Evolutionary conservation across 1,140 invertebrate genomes (phyloP), one percentile per base, ranked within the genome.

Genomic region (Berghia stephanieae): DNA sequence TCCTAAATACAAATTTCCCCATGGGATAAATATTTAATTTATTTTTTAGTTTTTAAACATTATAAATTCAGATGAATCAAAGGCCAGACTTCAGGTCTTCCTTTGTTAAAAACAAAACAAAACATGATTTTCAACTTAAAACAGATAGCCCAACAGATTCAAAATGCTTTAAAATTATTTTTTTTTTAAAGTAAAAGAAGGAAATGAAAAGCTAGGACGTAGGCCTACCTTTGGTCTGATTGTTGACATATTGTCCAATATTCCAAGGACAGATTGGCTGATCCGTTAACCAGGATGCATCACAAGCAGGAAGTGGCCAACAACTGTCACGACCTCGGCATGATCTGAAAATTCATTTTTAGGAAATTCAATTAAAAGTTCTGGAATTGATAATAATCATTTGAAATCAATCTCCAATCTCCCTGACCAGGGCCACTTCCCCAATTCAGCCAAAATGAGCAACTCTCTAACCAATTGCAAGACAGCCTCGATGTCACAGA

Each of bases 161-260:
- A n/a, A n/a, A n/a, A n/a, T n/a, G n/a, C n/a, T n/a, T n/a, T n/a
- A n/a, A n/a, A n/a, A n/a, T n/a, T 34, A 60, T 5, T 10, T 38
- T 60, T n/a, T 38, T 10, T 13, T 31, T 10, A 40, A 66, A 40
- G 27, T 42, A 63, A 18, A 27, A 38, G 42, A 1, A 40, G 27
- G 40, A 18, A 63, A 63, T 34, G 27, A 38, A 63, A 2, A 40
- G 21, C 8, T 21, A 63, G 34, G 38, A 38, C 4, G 21, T 52
- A 46, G 38, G 38, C 77, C 77, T 79, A 87, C 87, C 77, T 84
- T 82, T 83, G 40, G 80, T 84, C 40, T 88, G 87, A 78, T 91
- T 91, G 81, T 91, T 91, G 31, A 91, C 89, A 82, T 89, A 91
- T 79, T 91, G 91, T 5, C 91, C 91, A 42, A 91, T 84, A 80